Base-by-base conservation (phyloP, 2,888 invertebrate species). In the Seladonia tumulorum region DNA sequence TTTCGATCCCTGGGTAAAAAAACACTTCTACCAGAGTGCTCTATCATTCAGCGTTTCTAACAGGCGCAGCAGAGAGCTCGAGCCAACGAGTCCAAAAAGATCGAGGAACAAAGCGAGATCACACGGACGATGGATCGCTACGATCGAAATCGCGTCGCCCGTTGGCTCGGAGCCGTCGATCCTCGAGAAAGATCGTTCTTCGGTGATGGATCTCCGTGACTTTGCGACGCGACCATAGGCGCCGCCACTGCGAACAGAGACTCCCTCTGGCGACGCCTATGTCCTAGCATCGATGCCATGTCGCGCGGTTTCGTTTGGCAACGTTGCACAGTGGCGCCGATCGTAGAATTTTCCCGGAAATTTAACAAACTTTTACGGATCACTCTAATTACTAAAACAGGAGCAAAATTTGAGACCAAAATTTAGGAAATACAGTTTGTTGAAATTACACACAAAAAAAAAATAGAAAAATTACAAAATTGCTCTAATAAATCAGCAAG, bases 181-280 rank as follows among this genome's bases (percentile, higher is more conserved):
- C 49, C 39, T 73, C 39, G 73, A 81, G 39, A 29, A 45, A 66
- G 70, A 79, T 80, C 76, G 63, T 79, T 88, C 76, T 77, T 74
- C 68, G 10, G 39, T 22, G 74, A 89, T 81, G 89, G 82, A 86
- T 81, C 90, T 90, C 78, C 89, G 88, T 74, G 74, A 72, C 79
- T 73, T 53, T 79, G 57, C 82, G 57, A 73, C 45, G 42, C 45
- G 42, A 42, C 66, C 89, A 90, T 85, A 88, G 88, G 83, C 90
- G 89, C 76, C 88, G 88, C 74, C 42, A n/a, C 7, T 14, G 10
- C 0, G 12, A 12, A 14, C 45, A 71, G 16, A 71, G 16, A 45
- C 42, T 25, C 71, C 25, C 25, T 42, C 70, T 12, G 42, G n/a
- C 5, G 10, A 88, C 89, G 90, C 82, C 90, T 87, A 90, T 90